phyloP scores from a whole-genome alignment of 1,140 invertebrate species.

The Lethocerus indicus region DNA sequence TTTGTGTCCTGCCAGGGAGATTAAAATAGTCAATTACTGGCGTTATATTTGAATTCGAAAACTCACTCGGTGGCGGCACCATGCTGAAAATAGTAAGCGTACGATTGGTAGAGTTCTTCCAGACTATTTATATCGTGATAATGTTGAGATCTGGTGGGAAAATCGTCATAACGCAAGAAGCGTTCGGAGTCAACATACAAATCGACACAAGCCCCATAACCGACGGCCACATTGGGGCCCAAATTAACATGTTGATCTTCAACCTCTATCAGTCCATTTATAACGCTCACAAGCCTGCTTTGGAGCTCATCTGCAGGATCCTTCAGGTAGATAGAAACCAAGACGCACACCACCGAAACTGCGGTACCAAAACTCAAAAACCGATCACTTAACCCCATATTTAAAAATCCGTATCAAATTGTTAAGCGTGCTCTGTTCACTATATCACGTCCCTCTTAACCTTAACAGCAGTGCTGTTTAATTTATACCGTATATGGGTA shows the following conservation, averaged over 20 bases:
- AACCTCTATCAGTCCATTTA: slow-evolving; percentile 26
- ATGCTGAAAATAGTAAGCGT: slow-evolving; percentile 68
- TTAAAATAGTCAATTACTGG: too few species aligned
- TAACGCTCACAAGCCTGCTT: slow-evolving; percentile 23
- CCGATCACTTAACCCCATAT: background rate
- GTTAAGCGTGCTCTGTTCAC: too few species aligned
- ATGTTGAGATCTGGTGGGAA: slow-evolving; percentile 39
- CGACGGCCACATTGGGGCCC: slow-evolving; percentile 48
- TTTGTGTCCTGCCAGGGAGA: too few species aligned
- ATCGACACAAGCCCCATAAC: slow-evolving; percentile 71
- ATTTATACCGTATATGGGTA: too few species aligned
- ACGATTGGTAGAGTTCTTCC: slow-evolving; percentile 53
- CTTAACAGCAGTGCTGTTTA: too few species aligned
- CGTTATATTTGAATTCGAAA: too few species aligned
- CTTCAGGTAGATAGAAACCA: slow-evolving; percentile 25
- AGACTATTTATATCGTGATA: slow-evolving; percentile 45
- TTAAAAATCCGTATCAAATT: too few species aligned
- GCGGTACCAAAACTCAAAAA: slow-evolving; percentile 21
- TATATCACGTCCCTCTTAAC: too few species aligned
- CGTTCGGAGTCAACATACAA: slow-evolving; percentile 54
- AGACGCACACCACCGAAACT: slow-evolving; percentile 23
- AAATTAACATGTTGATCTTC: slow-evolving; percentile 25
- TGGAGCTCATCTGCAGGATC: slow-evolving; percentile 24
- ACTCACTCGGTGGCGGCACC: slow-evolving; percentile 76
- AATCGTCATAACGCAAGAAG: slow-evolving; percentile 37